These are phyloP conservation scores for Lerista edwardsae DNA, from an alignment of 2,797 vertebrate genomes.

Conservation along the genomic window DNA sequence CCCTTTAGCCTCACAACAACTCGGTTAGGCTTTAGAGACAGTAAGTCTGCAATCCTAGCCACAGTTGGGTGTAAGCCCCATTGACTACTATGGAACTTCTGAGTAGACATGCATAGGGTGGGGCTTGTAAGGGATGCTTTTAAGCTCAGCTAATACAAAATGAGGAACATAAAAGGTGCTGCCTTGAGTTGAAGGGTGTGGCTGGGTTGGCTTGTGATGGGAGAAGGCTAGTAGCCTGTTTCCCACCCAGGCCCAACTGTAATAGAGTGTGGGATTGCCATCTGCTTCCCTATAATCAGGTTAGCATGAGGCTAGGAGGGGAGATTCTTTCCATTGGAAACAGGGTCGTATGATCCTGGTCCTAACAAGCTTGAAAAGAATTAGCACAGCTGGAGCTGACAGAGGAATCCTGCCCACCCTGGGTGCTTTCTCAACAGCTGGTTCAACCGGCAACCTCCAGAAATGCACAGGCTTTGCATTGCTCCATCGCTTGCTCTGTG, in stretches of 20 bases:
- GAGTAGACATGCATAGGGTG: not conserved
- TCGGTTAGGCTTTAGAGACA: too few relatives aligned
- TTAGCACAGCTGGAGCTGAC: not conserved
- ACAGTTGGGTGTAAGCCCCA: too few relatives aligned
- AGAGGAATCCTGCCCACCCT: not conserved
- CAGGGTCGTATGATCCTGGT: not conserved
- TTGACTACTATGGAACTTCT: too few relatives aligned
- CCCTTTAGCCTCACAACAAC: too few relatives aligned
- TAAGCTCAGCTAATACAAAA: not conserved
- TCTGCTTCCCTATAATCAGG: not conserved
- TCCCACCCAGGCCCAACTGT: not conserved
- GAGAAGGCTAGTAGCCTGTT: not conserved
- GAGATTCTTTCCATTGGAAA: conserved; percentile 15
- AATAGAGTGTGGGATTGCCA: not conserved
- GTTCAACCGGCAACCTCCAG: not conserved
- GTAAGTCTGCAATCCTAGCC: too few relatives aligned
- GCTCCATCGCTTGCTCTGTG: too few relatives aligned
- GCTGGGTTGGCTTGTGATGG: not conserved
- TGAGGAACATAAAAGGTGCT: too few relatives aligned
- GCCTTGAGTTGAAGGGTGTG: too few relatives aligned
- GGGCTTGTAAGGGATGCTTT: too few relatives aligned
- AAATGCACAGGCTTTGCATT: not conserved
- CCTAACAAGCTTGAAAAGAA: not conserved
- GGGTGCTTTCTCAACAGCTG: not conserved
- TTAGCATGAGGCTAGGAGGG: not conserved